Percentiles rank a stretch among this genome's conserved stretches.
Evolutionary conservation across 2,797 vertebrate genomes (phyloP).

Genomic region (Rhinichthys osculus): DNA sequence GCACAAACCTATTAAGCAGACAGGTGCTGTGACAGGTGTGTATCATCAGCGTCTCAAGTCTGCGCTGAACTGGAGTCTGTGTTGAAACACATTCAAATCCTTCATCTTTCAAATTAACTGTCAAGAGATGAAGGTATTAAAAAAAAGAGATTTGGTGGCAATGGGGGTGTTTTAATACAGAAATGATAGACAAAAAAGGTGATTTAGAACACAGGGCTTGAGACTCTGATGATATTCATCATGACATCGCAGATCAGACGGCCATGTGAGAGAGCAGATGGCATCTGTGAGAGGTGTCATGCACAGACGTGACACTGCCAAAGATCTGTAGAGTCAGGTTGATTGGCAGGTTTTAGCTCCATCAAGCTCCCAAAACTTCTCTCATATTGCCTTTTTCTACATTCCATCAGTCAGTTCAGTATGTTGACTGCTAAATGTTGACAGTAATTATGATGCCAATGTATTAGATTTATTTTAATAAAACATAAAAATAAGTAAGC

Average conservation of each 20-base stretch:
- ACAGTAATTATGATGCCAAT: too few relatives aligned
- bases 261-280: slow-evolving; percentile 34
- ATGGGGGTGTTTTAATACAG: slow-evolving; percentile 13
- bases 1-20: slow-evolving; percentile 35
- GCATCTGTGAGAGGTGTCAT: slow-evolving; percentile 47
- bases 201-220: slow-evolving; percentile 28
- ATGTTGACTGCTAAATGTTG: background rate
- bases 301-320: slow-evolving; percentile 41
- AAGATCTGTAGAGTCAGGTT: slow-evolving; percentile 39
- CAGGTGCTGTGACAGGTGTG: slow-evolving; percentile 19
- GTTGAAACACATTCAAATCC: slow-evolving; percentile 24
- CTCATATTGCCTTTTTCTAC: background rate
- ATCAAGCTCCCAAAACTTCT: slow-evolving; percentile 19
- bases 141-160: background rate
- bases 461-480: background rate
- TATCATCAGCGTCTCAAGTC: slow-evolving; percentile 3
- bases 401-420: background rate
- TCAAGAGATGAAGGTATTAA: slow-evolving; percentile 26
- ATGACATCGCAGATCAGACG: slow-evolving; percentile 38
- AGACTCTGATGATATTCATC: slow-evolving; percentile 23
- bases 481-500: background rate
- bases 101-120: slow-evolving; percentile 41
- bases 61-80: background rate
- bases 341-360: slow-evolving; percentile 28
- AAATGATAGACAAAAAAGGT: slow-evolving; percentile 27